Percentiles rank a stretch among this genome's conserved stretches.
phyloP scores from a whole-genome alignment of 2,113 vertebrate genomes.

The Aythya baeri region DNA sequence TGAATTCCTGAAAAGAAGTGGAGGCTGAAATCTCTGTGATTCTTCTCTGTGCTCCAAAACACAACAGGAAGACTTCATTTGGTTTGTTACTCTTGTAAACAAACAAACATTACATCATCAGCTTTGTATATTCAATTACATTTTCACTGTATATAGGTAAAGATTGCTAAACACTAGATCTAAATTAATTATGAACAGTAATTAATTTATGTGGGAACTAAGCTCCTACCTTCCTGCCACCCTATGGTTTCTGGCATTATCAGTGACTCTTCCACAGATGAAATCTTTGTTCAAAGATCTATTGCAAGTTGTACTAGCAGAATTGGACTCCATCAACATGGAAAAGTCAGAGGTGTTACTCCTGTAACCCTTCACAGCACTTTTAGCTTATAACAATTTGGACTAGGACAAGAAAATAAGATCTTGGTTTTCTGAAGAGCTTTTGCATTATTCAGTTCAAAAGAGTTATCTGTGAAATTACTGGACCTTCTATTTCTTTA shows the following conservation, averaged over 20 bases:
- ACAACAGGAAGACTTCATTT: background rate
- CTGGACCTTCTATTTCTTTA: background rate
- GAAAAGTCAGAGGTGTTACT: background rate
- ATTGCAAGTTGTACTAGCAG: background rate
- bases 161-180: background rate
- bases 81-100: background rate
- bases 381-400: background rate
- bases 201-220: background rate
- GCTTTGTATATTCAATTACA: background rate
- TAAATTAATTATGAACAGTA: background rate
- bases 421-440: background rate
- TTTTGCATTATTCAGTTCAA: background rate
- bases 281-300: background rate
- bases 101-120: background rate
- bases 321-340: background rate
- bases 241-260: background rate
- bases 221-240: background rate
- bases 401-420: background rate
- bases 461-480: background rate
- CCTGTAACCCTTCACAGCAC: fast-evolving
- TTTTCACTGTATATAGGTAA: background rate
- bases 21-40: background rate
- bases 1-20: background rate
- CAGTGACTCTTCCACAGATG: background rate
- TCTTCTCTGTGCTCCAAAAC: background rate